Conservation (phyloP, 2,888 invertebrate genomes). For the Caradrina kadenii region DNA sequence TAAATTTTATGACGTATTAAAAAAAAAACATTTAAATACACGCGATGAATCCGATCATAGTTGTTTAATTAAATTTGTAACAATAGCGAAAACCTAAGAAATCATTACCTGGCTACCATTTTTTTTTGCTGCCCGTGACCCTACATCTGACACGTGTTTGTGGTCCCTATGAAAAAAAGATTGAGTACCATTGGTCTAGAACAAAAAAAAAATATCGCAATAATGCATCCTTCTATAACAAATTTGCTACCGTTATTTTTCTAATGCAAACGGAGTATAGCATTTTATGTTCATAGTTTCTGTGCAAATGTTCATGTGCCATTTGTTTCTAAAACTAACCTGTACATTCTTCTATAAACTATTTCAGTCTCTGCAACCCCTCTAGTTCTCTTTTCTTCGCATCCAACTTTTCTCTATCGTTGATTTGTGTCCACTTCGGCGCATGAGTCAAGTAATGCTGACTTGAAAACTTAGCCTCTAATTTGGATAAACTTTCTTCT, state of each 20-base stretch:
- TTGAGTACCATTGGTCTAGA: too few species aligned
- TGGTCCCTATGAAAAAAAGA: too few species aligned
- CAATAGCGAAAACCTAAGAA: too few species aligned
- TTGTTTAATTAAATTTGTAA: too few species aligned
- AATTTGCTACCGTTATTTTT: neutral
- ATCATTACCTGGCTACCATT: too few species aligned
- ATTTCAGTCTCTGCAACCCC: slow-evolving; percentile 79
- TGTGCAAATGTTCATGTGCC: neutral
- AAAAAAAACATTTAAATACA: too few species aligned
- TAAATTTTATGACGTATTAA: too few species aligned
- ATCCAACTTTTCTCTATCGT: slow-evolving; percentile 76
- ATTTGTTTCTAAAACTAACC: slow-evolving; percentile 9
- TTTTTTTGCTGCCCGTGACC: too few species aligned
- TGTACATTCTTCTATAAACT: slow-evolving; percentile 25
- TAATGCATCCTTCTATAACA: neutral
- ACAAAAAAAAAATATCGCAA: too few species aligned
- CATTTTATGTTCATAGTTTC: neutral
- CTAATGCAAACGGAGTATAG: too few species aligned
- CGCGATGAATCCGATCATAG: too few species aligned
- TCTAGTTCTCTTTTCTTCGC: slow-evolving; percentile 78
- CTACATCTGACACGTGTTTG: too few species aligned
- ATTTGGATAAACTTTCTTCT: slow-evolving; percentile 74
- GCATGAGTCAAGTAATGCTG: slow-evolving; percentile 69
- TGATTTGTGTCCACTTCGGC: slow-evolving; percentile 70
- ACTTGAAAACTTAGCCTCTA: slow-evolving; percentile 76